Evolutionary conservation across 2,888 invertebrate genomes (phyloP), one percentile per base, ranked within the genome.

Genomic region (Myathropa florea): DNA sequence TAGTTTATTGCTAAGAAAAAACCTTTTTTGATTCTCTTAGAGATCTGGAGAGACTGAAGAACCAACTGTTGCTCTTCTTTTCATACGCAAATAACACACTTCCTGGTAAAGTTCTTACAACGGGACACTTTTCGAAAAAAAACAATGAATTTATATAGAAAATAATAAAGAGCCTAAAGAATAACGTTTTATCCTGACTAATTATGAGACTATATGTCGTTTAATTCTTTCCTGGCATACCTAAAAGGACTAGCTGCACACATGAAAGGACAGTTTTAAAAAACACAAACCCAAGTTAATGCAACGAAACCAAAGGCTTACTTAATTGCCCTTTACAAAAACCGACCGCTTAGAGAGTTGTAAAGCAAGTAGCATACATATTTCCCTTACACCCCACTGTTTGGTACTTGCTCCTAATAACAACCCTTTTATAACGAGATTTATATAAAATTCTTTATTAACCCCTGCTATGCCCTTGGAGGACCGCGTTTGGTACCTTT

Each of bases 371-470:
- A 28, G 18, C 4, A 14, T 61, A 61, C 61, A n/a, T n/a, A 1
- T 21, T 33, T 1, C 61, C 59, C 18, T 24, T 36, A 46, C 30
- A 30, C 76, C 24, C 30, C 60, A 28, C 76, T 14, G n/a, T n/a
- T 36, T 55, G 55, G 28, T 77, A n/a, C 71, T 55, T 73, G 33
- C 67, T 63, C 67, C 46, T 72, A 72, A 72, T 63, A 67, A 67
- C 61, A 36, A 77, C 77, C 83, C 83, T 68, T 83, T 83, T 39
- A 53, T 55, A 36, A n/a, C 14, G 61, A 60, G 21, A 53, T 68
- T 82, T 33, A 24, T 63, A 60, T 60, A 72, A 79, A 79, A 71
- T 83, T 78, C 78, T 68, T 83, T 73, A 83, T 83, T 78, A 83
- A 77, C 65, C 77, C 59, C 55, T 53, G 61, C 61, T 68, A 59